Percentiles rank a stretch among this genome's conserved stretches.
These are phyloP conservation scores for Zelleria hepariella DNA, from an alignment of 2,888 invertebrate species.

Conservation along the genomic window DNA sequence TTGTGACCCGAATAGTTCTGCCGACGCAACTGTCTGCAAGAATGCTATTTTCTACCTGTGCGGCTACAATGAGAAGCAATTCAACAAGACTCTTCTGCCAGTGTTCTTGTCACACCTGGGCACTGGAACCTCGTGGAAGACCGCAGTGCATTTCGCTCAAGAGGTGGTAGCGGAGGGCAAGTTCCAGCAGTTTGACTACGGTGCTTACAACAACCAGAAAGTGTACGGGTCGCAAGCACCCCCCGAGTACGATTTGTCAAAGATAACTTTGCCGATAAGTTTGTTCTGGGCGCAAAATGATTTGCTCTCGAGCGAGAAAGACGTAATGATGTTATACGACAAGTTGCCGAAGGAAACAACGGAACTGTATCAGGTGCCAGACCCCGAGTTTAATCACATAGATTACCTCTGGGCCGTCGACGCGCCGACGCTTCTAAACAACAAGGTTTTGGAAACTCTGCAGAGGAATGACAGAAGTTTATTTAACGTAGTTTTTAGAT, in stretches of 20 bases:
- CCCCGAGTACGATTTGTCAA: slow-evolving; percentile 74
- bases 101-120: slow-evolving; percentile 78
- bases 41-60: slow-evolving; percentile 79
- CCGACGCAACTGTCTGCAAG: slow-evolving; percentile 74
- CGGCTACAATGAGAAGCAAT: slow-evolving; percentile 78
- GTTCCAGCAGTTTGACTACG: slow-evolving; percentile 81
- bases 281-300: slow-evolving; percentile 80
- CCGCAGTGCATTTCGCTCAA: slow-evolving; percentile 78
- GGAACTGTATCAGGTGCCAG: slow-evolving; percentile 70
- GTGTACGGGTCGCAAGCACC: slow-evolving; percentile 71
- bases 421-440: slow-evolving; percentile 71
- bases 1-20: slow-evolving; percentile 62
- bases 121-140: slow-evolving; percentile 82
- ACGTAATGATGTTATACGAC: slow-evolving; percentile 64
- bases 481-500: neutral
- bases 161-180: slow-evolving; percentile 59
- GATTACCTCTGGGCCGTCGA: slow-evolving; percentile 80
- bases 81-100: slow-evolving; percentile 79
- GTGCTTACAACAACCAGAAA: slow-evolving; percentile 63
- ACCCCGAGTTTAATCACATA: slow-evolving; percentile 78
- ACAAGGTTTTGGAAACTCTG: slow-evolving; percentile 43
- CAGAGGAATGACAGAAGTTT: neutral
- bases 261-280: slow-evolving; percentile 72
- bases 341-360: slow-evolving; percentile 57
- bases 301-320: slow-evolving; percentile 76